Evolutionary conservation across 2,113 vertebrate genomes (phyloP).

Genomic region (Campylomormyrus tamandua): DNA sequence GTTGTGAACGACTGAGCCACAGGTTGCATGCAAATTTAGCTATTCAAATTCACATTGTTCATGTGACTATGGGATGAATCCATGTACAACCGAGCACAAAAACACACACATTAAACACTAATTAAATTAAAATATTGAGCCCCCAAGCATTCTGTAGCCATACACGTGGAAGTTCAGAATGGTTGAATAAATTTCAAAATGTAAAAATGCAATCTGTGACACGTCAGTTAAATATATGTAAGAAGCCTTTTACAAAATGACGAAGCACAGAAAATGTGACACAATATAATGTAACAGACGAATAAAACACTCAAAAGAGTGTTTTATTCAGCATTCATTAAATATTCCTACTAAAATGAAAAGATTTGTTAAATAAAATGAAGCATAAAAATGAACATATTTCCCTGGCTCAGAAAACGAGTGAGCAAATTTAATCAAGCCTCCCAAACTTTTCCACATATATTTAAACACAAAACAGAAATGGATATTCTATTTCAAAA

Average conservation of each 20-base stretch:
- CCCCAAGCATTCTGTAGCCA: background rate
- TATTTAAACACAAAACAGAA: background rate
- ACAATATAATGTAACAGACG: too few species aligned
- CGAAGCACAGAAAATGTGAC: background rate
- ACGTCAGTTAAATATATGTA: background rate
- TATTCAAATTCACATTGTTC: background rate
- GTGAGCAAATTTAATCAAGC: background rate
- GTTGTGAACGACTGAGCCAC: background rate
- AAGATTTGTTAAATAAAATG: background rate
- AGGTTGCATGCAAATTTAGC: background rate
- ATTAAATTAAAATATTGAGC: constrained; percentile 1
- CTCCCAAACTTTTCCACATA: constrained; percentile 61
- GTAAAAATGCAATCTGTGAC: background rate
- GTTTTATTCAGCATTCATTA: background rate
- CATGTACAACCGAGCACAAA: background rate
- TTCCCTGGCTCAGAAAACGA: background rate
- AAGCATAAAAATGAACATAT: background rate
- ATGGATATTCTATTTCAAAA: background rate
- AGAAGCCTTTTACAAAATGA: background rate
- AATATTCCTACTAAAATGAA: background rate
- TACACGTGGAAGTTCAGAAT: background rate
- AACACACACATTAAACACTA: background rate
- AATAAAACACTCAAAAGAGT: background rate
- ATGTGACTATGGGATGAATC: background rate
- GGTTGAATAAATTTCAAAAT: background rate